These are phyloP conservation scores for Zosterops borbonicus DNA, from an alignment of 2,113 vertebrate species.

Conservation along the genomic window DNA sequence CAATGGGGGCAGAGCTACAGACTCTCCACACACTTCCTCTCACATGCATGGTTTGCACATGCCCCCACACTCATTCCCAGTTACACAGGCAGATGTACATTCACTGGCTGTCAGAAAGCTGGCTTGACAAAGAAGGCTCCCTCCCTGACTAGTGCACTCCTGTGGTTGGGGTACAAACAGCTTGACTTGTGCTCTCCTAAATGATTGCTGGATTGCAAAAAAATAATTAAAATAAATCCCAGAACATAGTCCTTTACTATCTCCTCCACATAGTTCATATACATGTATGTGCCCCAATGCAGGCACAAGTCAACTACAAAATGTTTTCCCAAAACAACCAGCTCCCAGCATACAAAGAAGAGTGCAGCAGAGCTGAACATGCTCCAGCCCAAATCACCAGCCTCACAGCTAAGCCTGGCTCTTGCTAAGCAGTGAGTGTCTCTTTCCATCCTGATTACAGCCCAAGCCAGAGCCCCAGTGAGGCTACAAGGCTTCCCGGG, in stretches of 20 bases:
- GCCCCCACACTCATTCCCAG: background rate
- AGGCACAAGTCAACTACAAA: background rate
- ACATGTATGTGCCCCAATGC: background rate
- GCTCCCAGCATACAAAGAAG: background rate
- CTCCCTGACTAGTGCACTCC: background rate
- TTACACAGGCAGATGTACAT: background rate
- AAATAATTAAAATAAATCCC: background rate
- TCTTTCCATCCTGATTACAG: background rate
- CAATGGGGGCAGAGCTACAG: background rate
- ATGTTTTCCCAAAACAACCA: background rate
- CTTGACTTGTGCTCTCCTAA: background rate
- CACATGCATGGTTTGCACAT: background rate
- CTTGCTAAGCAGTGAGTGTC: background rate
- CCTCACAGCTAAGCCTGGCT: background rate
- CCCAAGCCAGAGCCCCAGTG: rapidly evolving
- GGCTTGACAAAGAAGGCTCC: background rate
- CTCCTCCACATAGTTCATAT: background rate
- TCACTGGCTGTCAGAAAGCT: background rate
- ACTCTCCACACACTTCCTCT: background rate
- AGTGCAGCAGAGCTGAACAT: background rate
- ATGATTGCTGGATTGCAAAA: background rate
- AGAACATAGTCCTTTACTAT: background rate
- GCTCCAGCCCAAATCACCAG: background rate
- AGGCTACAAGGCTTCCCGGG: background rate
- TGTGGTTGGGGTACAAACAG: background rate